Base-by-base conservation (phyloP, 37 sponge, comb jelly and placozoan species). In the Spongia lamella region DNA sequence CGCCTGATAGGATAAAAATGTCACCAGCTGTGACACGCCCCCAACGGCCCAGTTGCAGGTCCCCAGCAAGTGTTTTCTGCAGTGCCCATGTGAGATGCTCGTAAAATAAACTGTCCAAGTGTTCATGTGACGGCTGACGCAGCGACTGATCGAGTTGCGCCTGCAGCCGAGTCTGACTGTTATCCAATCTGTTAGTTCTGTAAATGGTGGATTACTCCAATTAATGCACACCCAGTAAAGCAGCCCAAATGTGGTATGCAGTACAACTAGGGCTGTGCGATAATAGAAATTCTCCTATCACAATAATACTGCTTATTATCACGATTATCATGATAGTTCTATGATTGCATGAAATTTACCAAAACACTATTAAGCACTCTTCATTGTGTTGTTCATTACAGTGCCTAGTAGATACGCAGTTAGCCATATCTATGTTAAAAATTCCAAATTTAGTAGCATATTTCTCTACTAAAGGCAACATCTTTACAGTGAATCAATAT, bases 11-110 rank as follows among this genome's bases (percentile, higher is more conserved):
- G 68, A 96, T 83, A 79, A 96, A 96, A 63, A 93, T 88, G 79
- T 96, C 97, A 6, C 97, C 97, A 11, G 86, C 63, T 35, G 79
- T 79, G 32, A 92, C 92, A 16, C 73, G 70, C 38, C 97, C 97
- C 97, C 97, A 96, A 24, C 97, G 62, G 0, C 97, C 97, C 77
- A 96, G 82, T 61, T 81, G 56, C 14, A 96, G 77, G 61, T 96
- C 97, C 6, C 97, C 97, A 75, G 88, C 83, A 49, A 96, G 84
- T 38, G 58, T 73, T 61, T 90, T 80, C 89, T 96, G 93, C 16
- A 90, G 89, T 56, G 90, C 89, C 84, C 89, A 82, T 15, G 94
- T 82, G 50, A 96, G 89, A 70, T 96, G 97, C 81, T 96, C 97
- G 53, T 96, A 96, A 84, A 93, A 96, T 57, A 96, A 63, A 39